These are phyloP conservation scores for Felis catus DNA, from an alignment of 2,113 vertebrate genomes.

Conservation along the genomic window DNA sequence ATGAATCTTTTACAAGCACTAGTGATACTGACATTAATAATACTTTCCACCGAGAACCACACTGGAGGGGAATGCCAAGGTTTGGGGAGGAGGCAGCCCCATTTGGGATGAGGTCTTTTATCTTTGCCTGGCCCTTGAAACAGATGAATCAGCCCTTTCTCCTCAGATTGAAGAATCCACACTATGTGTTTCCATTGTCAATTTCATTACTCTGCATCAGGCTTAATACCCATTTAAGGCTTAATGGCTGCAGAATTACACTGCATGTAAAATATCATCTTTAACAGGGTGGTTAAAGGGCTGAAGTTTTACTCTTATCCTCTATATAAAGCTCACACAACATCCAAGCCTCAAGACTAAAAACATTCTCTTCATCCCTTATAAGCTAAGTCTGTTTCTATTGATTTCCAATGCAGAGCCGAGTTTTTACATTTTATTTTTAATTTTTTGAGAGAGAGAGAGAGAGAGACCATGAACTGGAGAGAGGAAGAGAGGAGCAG, in stretches of 20 bases:
- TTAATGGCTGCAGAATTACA: conserved; percentile 61
- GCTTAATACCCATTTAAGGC: conserved; percentile 52
- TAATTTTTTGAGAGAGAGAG: too few relatives aligned
- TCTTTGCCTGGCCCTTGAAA: conserved; percentile 66
- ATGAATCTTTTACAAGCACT: conserved; percentile 70
- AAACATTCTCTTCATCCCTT: conserved; percentile 17
- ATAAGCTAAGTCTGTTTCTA: conserved; percentile 49
- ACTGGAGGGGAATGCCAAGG: not conserved
- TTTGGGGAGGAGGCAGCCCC: not conserved
- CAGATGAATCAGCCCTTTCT: conserved; percentile 64
- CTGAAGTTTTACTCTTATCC: conserved; percentile 57
- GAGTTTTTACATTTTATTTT: not conserved
- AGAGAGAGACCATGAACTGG: too few relatives aligned
- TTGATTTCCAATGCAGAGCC: not conserved
- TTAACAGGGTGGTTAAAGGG: conserved; percentile 40
- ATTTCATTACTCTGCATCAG: conserved; percentile 54
- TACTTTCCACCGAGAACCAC: conserved; percentile 4
- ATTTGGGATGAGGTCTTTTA: conserved; percentile 46
- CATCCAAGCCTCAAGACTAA: conserved; percentile 21
- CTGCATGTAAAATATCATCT: conserved; percentile 43
- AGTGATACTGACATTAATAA: conserved; percentile 44
- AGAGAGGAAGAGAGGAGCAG: too few relatives aligned
- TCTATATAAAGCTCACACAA: conserved; percentile 57
- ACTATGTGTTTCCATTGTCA: not conserved
- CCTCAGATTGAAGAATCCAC: not conserved